Conservation (phyloP, 2,888 invertebrate genomes). For the Protodeltote pygarga region DNA sequence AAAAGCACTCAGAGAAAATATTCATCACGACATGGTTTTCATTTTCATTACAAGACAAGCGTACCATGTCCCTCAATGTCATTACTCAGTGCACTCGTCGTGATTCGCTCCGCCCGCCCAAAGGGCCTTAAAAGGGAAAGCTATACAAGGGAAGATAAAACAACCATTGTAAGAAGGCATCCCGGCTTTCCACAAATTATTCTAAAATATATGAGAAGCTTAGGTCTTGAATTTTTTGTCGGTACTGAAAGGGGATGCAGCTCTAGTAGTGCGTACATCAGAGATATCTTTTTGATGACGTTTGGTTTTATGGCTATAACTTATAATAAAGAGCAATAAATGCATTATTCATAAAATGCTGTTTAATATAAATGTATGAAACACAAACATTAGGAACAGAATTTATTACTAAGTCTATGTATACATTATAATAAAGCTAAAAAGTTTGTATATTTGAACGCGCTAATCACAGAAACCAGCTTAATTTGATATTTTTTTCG, state of each 20-base stretch:
- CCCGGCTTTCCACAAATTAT: neutral
- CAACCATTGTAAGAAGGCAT: conserved; percentile 38
- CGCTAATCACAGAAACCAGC: no score
- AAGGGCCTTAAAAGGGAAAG: conserved; percentile 43
- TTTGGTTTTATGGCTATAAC: conserved; percentile 30
- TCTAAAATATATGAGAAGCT: neutral
- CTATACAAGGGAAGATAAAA: conserved; percentile 33
- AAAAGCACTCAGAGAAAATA: conserved; percentile 20
- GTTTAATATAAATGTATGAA: neutral
- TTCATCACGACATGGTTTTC: conserved; percentile 37
- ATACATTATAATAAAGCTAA: no score
- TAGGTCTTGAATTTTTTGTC: conserved; percentile 11
- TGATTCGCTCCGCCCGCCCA: conserved; percentile 59
- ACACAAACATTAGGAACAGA: no score
- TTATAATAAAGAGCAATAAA: conserved; percentile 35
- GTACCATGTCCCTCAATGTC: no score
- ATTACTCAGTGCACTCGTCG: conserved; percentile 47
- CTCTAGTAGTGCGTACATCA: conserved; percentile 28
- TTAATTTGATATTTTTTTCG: no score
- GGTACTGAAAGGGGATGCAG: conserved; percentile 18
- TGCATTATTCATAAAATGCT: conserved; percentile 17
- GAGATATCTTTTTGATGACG: conserved; percentile 49
- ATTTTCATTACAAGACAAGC: conserved; percentile 43
- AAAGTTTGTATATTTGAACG: no score
- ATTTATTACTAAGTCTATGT: no score